phyloP scores from a whole-genome alignment of 2,888 invertebrate species.

The Nasonia oneida region DNA sequence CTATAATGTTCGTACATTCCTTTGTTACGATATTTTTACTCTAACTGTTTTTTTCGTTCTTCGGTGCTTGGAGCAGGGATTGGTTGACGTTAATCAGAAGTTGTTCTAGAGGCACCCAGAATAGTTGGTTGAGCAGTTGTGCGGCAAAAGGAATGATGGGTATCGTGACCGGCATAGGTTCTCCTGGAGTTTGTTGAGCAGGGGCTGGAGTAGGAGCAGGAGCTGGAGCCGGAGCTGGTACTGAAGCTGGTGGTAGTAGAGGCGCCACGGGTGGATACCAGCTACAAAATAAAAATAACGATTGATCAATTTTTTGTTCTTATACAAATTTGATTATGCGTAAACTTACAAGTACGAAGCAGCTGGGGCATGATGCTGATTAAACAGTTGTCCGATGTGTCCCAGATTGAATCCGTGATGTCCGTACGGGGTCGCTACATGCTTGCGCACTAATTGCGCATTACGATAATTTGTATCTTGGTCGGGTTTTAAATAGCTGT shows the following conservation, averaged over 20 bases:
- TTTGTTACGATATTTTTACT: not conserved
- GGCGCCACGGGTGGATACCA: not conserved
- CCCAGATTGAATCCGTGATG: not conserved
- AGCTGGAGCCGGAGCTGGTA: not conserved
- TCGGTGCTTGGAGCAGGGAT: not conserved
- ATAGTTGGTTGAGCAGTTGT: slow-evolving; percentile 18
- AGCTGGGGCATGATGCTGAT: not conserved
- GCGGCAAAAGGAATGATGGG: slow-evolving; percentile 13
- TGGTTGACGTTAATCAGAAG: slow-evolving; percentile 27
- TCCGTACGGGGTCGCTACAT: not conserved
- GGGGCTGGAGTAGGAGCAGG: not conserved
- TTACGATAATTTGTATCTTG: not conserved
- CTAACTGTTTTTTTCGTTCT: not conserved
- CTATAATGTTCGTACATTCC: not conserved
- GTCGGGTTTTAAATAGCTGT: not conserved
- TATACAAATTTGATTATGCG: no score
- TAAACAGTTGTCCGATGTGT: not conserved
- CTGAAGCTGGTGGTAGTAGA: not conserved
- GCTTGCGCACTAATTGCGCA: not conserved
- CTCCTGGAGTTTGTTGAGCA: not conserved
- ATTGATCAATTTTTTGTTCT: not conserved
- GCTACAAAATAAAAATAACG: not conserved
- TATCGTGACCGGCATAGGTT: not conserved
- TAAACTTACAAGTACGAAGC: slow-evolving; percentile 3
- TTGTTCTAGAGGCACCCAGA: slow-evolving; percentile 34